phyloP scores from a whole-genome alignment of 2,113 vertebrate genomes.

The Eleginops maclovinus region DNA sequence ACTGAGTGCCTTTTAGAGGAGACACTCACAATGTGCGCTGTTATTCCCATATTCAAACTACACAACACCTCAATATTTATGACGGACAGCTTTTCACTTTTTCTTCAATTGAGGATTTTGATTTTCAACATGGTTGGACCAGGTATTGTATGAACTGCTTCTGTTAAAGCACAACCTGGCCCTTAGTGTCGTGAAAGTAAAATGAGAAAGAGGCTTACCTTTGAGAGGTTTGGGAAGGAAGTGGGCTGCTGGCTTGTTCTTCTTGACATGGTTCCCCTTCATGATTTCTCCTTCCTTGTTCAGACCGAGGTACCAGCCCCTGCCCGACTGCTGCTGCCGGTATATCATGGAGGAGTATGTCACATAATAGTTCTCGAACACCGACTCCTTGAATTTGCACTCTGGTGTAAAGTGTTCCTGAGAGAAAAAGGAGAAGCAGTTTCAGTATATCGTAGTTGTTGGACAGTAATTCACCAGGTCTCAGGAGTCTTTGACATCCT shows the following conservation, averaged over 20 bases:
- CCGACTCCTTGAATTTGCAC: slow-evolving; percentile 99
- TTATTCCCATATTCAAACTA: neutral
- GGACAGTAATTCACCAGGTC: slow-evolving; percentile 26
- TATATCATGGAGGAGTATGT: slow-evolving; percentile 99
- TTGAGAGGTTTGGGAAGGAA: slow-evolving; percentile 99
- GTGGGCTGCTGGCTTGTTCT: slow-evolving; percentile 98
- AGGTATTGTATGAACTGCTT: neutral
- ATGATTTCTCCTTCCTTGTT: slow-evolving; percentile 99
- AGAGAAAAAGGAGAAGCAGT: slow-evolving; percentile 35
- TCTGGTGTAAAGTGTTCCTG: slow-evolving; percentile 99
- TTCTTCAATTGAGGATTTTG: neutral
- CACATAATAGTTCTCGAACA: slow-evolving; percentile 99
- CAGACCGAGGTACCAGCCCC: slow-evolving; percentile 98
- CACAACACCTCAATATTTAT: neutral
- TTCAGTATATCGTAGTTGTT: slow-evolving; percentile 25
- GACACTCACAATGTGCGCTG: neutral
- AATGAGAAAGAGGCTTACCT: slow-evolving; percentile 82
- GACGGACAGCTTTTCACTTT: neutral
- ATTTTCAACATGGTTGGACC: neutral
- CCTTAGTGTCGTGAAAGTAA: neutral
- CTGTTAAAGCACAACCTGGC: neutral
- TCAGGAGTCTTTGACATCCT: slow-evolving; percentile 29
- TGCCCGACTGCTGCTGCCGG: slow-evolving; percentile 97
- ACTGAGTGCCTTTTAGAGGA: neutral
- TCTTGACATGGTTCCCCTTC: slow-evolving; percentile 99